phyloP scores from a whole-genome alignment of 2,113 vertebrate genomes.

The Indri indri region DNA sequence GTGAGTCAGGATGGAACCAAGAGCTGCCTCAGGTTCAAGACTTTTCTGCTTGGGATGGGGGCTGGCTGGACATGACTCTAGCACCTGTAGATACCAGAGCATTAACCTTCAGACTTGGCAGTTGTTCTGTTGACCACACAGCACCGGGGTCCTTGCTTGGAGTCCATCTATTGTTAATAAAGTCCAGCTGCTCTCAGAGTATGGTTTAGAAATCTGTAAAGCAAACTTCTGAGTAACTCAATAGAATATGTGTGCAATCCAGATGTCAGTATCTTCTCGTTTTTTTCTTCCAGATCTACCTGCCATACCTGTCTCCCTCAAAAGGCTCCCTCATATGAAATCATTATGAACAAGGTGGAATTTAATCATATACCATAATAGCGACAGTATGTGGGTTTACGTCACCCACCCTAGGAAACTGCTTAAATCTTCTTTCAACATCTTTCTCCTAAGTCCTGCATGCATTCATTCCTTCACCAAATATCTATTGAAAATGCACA shows the following conservation, averaged over 20 bases:
- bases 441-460: not conserved
- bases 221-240: not conserved
- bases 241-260: not conserved
- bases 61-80: not conserved
- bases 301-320: not conserved
- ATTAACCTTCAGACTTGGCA: fast-evolving
- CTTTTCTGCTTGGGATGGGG: not conserved
- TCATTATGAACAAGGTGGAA: not conserved
- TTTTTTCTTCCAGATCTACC: not conserved
- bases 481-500: not conserved
- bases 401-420: not conserved
- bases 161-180: not conserved
- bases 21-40: not conserved
- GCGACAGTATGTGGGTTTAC: fast-evolving
- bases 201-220: not conserved
- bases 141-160: fast-evolving
- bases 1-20: not conserved
- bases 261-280: not conserved
- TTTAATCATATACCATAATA: not conserved
- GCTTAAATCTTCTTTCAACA: not conserved
- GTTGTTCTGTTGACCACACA: not conserved
- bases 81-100: not conserved
- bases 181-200: not conserved
- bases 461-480: not conserved
- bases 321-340: not conserved